phyloP scores from a whole-genome alignment of 37 sponge, comb jelly and placozoan species.

The Mnemiopsis leidyi region DNA sequence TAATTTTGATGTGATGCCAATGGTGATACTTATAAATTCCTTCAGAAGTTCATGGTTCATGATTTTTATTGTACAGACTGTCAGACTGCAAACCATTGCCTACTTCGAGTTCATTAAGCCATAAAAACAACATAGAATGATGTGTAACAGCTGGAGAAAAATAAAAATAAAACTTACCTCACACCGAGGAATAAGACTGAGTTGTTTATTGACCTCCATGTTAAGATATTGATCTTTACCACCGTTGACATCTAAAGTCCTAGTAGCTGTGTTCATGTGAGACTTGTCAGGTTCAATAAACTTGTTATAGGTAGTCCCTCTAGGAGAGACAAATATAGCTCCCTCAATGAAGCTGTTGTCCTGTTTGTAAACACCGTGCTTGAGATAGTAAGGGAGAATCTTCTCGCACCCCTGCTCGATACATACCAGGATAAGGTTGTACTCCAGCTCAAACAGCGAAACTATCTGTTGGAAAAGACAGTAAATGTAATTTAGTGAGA shows the following conservation, averaged over 20 bases:
- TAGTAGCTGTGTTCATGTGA: neutral
- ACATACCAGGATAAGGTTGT: constrained; percentile 55
- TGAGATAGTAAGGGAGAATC: constrained; percentile 37
- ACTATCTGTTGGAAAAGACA: neutral
- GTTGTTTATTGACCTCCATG: neutral
- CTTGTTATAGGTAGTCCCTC: neutral
- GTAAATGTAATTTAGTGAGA: no score
- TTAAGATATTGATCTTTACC: constrained; percentile 6
- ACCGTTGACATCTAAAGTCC: constrained; percentile 49
- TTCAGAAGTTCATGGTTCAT: no score
- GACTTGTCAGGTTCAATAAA: neutral
- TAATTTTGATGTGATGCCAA: no score
- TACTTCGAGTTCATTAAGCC: no score
- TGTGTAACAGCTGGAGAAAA: no score
- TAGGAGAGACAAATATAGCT: constrained; percentile 3
- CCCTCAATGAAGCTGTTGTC: constrained; percentile 64
- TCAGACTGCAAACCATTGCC: no score
- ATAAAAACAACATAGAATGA: no score
- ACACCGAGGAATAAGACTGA: neutral
- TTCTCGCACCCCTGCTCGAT: constrained; percentile 42
- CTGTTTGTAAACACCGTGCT: constrained; percentile 2
- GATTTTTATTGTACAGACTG: no score
- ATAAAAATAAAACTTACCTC: no score
- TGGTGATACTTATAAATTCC: no score
- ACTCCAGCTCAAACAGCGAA: constrained; percentile 48